Evolutionary conservation across 1,140 invertebrate species (phyloP).

Genomic region (Drosophila parabipectinata): DNA sequence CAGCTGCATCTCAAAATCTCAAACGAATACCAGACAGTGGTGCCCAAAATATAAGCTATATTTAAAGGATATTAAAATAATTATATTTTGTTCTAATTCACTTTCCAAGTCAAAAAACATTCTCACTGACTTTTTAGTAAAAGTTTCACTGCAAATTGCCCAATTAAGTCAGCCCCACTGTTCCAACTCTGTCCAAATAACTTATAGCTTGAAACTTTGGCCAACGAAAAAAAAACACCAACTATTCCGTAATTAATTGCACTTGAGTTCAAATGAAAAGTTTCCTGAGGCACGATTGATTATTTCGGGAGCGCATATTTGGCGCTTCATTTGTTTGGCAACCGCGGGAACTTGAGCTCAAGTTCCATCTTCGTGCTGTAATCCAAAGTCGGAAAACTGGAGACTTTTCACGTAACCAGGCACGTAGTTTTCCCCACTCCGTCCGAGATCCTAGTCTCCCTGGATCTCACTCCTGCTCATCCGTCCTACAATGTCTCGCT

Average conservation of each 20-base stretch:
- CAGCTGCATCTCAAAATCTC: slow-evolving; percentile 17
- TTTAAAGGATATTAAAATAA: neutral
- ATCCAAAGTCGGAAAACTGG: slow-evolving; percentile 9
- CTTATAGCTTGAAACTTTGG: slow-evolving; percentile 37
- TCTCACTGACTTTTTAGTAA: too few relatives aligned
- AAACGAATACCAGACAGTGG: slow-evolving; percentile 41
- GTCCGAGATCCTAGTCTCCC: neutral
- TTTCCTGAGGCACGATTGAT: slow-evolving; percentile 50
- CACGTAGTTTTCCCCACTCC: slow-evolving; percentile 11
- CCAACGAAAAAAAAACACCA: slow-evolving; percentile 27
- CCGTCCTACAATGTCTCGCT: slow-evolving; percentile 42
- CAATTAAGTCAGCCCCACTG: neutral
- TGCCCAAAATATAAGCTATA: neutral
- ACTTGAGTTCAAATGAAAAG: slow-evolving; percentile 55
- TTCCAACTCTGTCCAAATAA: slow-evolving; percentile 11
- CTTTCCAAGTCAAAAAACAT: too few relatives aligned
- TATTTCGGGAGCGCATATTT: slow-evolving; percentile 56
- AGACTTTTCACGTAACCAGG: slow-evolving; percentile 9
- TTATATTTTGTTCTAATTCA: neutral
- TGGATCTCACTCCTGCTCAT: neutral
- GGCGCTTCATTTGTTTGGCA: slow-evolving; percentile 43
- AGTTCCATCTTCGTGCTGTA: slow-evolving; percentile 17
- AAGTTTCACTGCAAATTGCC: neutral
- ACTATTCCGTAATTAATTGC: slow-evolving; percentile 62
- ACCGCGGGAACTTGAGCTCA: slow-evolving; percentile 17